phyloP scores from a whole-genome alignment of 2,797 vertebrate genomes.

The Micrastur ruficollis region DNA sequence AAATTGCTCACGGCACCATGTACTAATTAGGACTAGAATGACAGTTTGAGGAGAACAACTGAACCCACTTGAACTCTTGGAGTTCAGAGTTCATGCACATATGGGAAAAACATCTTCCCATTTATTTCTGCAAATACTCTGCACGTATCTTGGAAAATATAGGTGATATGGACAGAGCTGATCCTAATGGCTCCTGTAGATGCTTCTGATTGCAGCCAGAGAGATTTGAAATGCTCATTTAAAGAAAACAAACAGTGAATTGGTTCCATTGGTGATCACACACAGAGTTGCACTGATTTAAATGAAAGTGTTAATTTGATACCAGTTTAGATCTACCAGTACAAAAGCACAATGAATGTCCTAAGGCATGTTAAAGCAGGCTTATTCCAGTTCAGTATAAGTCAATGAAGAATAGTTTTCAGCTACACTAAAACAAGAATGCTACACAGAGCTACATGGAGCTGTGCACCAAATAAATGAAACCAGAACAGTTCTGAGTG shows the following conservation, averaged over 20 bases:
- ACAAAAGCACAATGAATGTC: neutral
- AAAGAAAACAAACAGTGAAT: neutral
- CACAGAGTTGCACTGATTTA: neutral
- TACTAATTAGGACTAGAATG: conserved; percentile 39
- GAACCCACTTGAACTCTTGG: conserved; percentile 44
- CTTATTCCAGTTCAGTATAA: neutral
- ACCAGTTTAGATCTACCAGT: neutral
- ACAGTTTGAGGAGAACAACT: conserved; percentile 55
- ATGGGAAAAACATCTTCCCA: conserved; percentile 53
- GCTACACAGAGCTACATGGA: neutral
- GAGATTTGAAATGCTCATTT: conserved; percentile 18
- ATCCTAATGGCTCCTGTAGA: neutral
- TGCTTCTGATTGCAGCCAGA: neutral
- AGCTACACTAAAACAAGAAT: neutral
- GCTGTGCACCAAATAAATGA: neutral
- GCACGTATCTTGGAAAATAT: conserved; percentile 23
- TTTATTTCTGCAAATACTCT: conserved; percentile 50
- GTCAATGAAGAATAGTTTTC: neutral
- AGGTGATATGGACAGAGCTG: conserved; percentile 29
- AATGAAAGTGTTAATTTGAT: conserved; percentile 40
- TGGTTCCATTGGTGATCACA: neutral
- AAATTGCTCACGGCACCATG: conserved; percentile 48
- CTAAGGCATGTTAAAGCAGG: neutral
- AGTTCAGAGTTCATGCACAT: conserved; percentile 51
- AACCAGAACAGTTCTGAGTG: neutral